Conservation (phyloP, 1,140 invertebrate species). For the Leguminivora glycinivorella region DNA sequence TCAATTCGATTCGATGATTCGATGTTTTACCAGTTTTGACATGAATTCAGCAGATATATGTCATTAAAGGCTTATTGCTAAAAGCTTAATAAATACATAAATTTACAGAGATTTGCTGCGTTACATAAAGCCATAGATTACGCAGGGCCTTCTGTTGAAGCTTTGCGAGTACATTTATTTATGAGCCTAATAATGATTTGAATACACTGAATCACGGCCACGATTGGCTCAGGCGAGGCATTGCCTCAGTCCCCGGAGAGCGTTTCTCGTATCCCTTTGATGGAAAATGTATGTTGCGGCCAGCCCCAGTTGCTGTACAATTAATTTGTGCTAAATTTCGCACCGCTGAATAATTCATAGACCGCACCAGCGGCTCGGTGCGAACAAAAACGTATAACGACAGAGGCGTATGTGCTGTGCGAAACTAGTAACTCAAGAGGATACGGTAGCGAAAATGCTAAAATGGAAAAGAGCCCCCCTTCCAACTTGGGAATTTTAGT, state of each 20-base stretch:
- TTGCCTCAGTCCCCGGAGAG: conserved; percentile 1
- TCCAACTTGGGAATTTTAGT: too few species aligned
- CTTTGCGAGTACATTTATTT: not conserved
- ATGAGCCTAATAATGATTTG: conserved; percentile 4
- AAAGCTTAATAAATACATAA: not conserved
- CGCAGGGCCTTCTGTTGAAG: not conserved
- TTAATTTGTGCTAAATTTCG: conserved; percentile 31
- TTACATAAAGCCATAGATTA: not conserved
- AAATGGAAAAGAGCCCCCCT: too few species aligned
- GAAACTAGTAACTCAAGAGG: not conserved
- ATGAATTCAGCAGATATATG: too few species aligned
- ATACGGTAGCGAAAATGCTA: not conserved
- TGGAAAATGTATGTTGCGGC: conserved; percentile 32
- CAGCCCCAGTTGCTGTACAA: conserved; percentile 32
- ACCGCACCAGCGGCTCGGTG: conserved; percentile 20
- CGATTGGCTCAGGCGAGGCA: conserved; percentile 15
- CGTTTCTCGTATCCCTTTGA: conserved; percentile 28
- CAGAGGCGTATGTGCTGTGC: not conserved
- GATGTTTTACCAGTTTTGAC: too few species aligned
- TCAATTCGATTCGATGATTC: too few species aligned
- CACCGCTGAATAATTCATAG: conserved; percentile 30
- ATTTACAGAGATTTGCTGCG: not conserved
- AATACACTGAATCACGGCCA: conserved; percentile 17
- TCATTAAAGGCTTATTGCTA: not conserved
- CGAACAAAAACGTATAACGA: conserved; percentile 22